Evolutionary conservation across 2,888 invertebrate species (phyloP).

Genomic region (Mantis religiosa): DNA sequence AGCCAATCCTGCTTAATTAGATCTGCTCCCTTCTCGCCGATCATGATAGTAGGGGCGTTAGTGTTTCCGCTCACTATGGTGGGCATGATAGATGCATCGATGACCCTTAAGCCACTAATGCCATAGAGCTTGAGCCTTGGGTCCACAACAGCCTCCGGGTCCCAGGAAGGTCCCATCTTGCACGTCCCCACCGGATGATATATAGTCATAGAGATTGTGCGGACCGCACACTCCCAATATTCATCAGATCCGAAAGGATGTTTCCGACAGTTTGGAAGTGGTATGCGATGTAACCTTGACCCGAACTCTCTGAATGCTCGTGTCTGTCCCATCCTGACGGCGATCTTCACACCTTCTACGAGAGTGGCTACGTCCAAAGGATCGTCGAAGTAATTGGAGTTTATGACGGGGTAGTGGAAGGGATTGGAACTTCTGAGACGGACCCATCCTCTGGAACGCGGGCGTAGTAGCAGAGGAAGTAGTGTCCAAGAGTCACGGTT

Average conservation of each 20-base stretch:
- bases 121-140: conserved; percentile 70
- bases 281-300: conserved; percentile 67
- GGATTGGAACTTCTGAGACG: conserved; percentile 76
- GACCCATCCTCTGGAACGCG: conserved; percentile 74
- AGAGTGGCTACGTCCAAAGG: conserved; percentile 70
- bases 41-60: conserved; percentile 89
- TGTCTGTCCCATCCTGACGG: conserved; percentile 59
- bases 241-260: conserved; percentile 70
- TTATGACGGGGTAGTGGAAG: conserved; percentile 79
- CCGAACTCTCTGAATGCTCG: conserved; percentile 77
- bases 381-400: conserved; percentile 89
- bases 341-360: conserved; percentile 63
- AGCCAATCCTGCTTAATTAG: conserved; percentile 81
- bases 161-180: conserved; percentile 82
- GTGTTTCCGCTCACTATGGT: conserved; percentile 85
- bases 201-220: conserved; percentile 84
- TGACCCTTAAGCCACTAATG: conserved; percentile 70
- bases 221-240: conserved; percentile 82
- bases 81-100: conserved; percentile 87
- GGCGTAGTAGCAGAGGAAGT: conserved; percentile 77
- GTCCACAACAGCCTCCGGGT: conserved; percentile 77
- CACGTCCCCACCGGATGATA: conserved; percentile 86
- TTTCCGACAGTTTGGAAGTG: conserved; percentile 74
- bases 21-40: conserved; percentile 84
- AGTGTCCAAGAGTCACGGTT: conserved; percentile 77